These are phyloP conservation scores for Diachasma alloeum DNA, from an alignment of 1,140 invertebrate species.

Conservation along the genomic window DNA sequence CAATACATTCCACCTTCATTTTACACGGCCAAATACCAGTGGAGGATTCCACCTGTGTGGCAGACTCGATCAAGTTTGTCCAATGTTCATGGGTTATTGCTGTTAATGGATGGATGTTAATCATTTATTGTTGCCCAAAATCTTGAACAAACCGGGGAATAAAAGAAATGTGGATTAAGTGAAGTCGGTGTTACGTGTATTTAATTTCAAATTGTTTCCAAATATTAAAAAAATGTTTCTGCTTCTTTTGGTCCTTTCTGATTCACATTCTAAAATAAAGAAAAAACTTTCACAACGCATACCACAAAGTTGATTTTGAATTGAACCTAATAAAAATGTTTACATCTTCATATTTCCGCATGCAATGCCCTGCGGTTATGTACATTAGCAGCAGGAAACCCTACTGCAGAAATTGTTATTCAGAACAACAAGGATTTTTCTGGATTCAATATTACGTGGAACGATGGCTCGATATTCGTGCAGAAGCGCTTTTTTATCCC, in stretches of 20 bases:
- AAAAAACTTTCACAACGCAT: background rate
- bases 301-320: background rate
- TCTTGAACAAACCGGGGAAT: no score
- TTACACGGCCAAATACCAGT: background rate
- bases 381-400: background rate
- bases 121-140: no score
- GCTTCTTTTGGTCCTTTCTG: no score
- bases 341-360: background rate
- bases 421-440: background rate
- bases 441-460: background rate
- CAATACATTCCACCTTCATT: background rate
- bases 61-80: background rate
- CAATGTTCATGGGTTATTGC: slow-evolving; percentile 11
- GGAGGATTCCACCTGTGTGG: slow-evolving; percentile 16
- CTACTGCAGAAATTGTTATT: background rate
- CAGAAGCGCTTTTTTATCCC: background rate
- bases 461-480: background rate
- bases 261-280: no score
- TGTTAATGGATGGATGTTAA: background rate
- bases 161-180: no score
- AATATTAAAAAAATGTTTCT: no score
- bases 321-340: background rate
- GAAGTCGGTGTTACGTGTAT: no score
- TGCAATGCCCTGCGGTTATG: background rate
- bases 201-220: no score